phyloP scores from a whole-genome alignment of 2,797 vertebrate species.

The Streptopelia turtur region DNA sequence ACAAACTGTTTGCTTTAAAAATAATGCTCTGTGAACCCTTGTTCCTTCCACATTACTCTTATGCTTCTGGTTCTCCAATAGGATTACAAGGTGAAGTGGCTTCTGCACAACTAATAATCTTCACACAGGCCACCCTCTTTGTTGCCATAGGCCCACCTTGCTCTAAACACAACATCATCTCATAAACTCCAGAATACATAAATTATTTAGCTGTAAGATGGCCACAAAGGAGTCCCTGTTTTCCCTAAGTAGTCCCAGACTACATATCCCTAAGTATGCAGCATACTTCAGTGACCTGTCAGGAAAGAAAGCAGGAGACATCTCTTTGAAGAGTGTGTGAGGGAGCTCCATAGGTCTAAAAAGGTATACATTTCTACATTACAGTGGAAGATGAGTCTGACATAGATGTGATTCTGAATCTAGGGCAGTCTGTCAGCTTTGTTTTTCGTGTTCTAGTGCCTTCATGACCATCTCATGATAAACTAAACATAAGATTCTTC shows the following conservation, averaged over 20 bases:
- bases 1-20: not conserved
- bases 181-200: not conserved
- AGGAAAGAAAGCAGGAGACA: not conserved
- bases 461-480: not conserved
- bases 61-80: not conserved
- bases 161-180: not conserved
- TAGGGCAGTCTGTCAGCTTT: not conserved
- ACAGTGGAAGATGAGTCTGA: not conserved
- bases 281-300: not conserved
- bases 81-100: not conserved
- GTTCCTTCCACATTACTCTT: not conserved
- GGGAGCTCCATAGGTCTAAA: not conserved
- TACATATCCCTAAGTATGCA: not conserved
- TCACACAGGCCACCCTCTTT: rapidly evolving
- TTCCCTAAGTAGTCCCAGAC: not conserved
- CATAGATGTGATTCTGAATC: not conserved
- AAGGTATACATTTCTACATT: not conserved
- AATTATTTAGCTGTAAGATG: not conserved
- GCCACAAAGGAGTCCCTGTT: not conserved
- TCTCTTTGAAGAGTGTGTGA: not conserved
- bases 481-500: not conserved
- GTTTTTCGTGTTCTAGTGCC: not conserved
- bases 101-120: not conserved
- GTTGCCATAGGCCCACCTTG: not conserved
- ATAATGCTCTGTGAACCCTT: not conserved